Conservation (phyloP, 2,113 vertebrate species). For the Anolis sagrei region DNA sequence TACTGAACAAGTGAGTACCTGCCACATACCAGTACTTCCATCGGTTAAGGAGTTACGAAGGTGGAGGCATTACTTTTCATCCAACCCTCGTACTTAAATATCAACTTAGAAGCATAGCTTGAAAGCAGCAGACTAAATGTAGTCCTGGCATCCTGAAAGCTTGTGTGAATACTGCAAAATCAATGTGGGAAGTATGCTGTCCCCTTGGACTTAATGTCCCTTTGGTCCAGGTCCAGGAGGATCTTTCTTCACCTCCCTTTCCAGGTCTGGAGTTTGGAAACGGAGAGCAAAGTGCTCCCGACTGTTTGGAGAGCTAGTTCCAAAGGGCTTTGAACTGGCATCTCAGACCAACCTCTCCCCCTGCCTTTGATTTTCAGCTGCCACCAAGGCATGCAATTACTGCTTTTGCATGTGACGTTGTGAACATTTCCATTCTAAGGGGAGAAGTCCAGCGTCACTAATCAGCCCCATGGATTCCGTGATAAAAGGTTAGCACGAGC, state of each 20-base stretch:
- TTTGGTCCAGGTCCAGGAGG: background rate
- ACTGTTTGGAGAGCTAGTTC: background rate
- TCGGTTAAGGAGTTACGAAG: too few species aligned
- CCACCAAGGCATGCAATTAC: background rate
- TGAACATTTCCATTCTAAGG: background rate
- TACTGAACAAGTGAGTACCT: too few species aligned
- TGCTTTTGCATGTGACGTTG: background rate
- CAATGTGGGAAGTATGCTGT: too few species aligned
- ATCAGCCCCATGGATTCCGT: background rate
- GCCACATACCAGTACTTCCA: too few species aligned
- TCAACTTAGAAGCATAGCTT: too few species aligned
- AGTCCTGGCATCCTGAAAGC: too few species aligned
- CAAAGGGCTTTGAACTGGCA: background rate
- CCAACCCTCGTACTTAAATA: too few species aligned
- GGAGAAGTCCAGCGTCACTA: background rate
- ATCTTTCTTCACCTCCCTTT: background rate
- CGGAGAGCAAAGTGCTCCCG: background rate
- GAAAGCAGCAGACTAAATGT: too few species aligned
- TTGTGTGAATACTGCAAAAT: too few species aligned
- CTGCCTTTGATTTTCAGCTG: background rate
- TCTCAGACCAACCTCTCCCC: background rate
- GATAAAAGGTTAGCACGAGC: background rate
- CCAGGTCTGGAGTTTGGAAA: background rate
- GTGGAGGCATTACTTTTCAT: too few species aligned
- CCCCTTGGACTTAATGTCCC: too few species aligned